Conservation (phyloP, 2,888 invertebrate genomes). For the Subacronicta megacephala region DNA sequence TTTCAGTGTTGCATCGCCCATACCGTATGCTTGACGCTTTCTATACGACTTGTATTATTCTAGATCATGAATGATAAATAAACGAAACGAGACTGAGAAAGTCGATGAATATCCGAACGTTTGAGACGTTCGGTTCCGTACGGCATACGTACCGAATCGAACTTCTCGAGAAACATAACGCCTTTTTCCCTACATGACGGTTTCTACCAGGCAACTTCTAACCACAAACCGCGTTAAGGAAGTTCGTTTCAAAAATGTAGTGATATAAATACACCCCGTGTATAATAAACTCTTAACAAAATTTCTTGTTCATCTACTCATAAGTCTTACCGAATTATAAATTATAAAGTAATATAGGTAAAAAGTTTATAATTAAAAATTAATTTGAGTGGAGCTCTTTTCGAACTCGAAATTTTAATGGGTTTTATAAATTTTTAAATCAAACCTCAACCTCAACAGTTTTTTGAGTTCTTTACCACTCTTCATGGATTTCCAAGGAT, state of each 20-base stretch:
- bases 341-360: constrained; percentile 6
- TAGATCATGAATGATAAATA: neutral
- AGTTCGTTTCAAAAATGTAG: constrained; percentile 1
- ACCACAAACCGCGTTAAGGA: too few relatives aligned
- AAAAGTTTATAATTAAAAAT: constrained; percentile 19
- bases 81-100: neutral
- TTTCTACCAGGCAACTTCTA: too few relatives aligned
- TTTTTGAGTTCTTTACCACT: constrained; percentile 11
- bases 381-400: constrained; percentile 13
- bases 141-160: too few relatives aligned
- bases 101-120: neutral
- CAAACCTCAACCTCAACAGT: neutral
- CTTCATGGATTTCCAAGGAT: constrained; percentile 12
- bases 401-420: constrained; percentile 8
- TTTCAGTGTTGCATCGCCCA: constrained; percentile 33
- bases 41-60: constrained; percentile 3
- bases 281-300: constrained; percentile 13
- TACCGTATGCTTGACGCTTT: constrained; percentile 19
- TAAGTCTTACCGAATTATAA: constrained; percentile 5
- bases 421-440: constrained; percentile 16
- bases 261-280: constrained; percentile 5
- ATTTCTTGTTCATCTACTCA: constrained; percentile 17
- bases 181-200: too few relatives aligned
- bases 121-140: too few relatives aligned
- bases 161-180: too few relatives aligned